Percentiles rank a stretch among this genome's conserved stretches.
phyloP scores from a whole-genome alignment of 2,113 vertebrate genomes.

The Ondatra zibethicus region DNA sequence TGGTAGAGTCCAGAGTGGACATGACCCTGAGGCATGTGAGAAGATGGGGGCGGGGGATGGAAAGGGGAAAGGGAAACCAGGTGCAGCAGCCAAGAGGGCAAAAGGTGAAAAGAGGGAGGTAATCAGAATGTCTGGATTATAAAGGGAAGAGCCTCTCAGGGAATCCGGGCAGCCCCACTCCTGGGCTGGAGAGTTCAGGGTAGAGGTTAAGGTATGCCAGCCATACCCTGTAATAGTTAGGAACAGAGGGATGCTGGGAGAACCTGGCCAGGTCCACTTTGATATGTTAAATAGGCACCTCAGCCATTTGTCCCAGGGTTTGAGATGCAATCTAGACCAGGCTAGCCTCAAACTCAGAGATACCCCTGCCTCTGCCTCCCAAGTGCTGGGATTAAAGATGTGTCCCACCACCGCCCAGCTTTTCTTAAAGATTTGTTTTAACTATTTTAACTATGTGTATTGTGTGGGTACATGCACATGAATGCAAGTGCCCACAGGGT shows the following conservation, averaged over 20 bases:
- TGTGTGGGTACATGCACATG: not conserved
- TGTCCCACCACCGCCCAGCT: fast-evolving
- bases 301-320: not conserved
- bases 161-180: not conserved
- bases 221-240: not conserved
- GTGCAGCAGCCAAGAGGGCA: not conserved
- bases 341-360: not conserved
- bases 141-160: not conserved
- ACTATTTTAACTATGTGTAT: not conserved
- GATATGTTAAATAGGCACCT: not conserved
- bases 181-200: not conserved
- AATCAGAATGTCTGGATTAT: no score
- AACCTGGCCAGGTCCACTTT: not conserved
- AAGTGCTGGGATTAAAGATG: no score
- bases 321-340: not conserved
- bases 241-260: not conserved
- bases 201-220: no score
- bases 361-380: not conserved
- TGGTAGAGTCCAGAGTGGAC: not conserved
- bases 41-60: fast-evolving
- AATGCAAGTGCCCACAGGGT: not conserved
- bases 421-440: not conserved
- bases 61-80: not conserved
- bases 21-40: not conserved
- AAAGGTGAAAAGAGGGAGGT: not conserved